phyloP scores from a whole-genome alignment of 2,113 vertebrate genomes.

The Seriola quinqueradiata region DNA sequence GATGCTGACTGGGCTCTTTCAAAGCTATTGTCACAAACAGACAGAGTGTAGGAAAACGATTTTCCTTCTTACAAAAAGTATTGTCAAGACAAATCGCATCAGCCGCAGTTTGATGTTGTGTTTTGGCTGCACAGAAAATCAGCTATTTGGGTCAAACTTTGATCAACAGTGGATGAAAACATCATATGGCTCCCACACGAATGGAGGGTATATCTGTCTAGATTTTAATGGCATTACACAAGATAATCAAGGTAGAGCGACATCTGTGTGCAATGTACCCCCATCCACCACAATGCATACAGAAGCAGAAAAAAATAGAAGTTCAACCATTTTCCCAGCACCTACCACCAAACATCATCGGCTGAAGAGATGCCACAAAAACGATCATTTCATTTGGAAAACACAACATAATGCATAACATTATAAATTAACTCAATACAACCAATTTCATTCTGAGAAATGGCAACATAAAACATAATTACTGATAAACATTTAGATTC shows the following conservation, averaged over 20 bases:
- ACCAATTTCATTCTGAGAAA: conserved; percentile 1
- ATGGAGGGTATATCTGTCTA: not conserved
- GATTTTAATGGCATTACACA: conserved; percentile 8
- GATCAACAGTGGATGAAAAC: conserved; percentile 32
- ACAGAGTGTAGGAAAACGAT: conserved; percentile 14
- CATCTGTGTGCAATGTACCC: not conserved
- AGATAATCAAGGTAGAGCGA: not conserved
- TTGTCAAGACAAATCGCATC: conserved; percentile 11
- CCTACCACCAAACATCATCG: not conserved
- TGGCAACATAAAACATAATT: conserved; percentile 1
- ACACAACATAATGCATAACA: not conserved
- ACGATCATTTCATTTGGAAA: not conserved
- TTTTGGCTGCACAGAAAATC: conserved; percentile 18
- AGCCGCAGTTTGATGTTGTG: conserved; percentile 7
- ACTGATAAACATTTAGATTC: not conserved
- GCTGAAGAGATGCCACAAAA: not conserved
- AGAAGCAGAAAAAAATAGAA: not conserved
- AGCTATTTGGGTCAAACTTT: conserved; percentile 20
- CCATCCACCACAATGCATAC: not conserved
- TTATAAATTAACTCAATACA: conserved; percentile 13
- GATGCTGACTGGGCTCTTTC: conserved; percentile 57
- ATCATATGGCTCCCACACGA: conserved; percentile 3
- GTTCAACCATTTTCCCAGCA: not conserved
- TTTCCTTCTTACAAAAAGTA: conserved; percentile 5
- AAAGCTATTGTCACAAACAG: conserved; percentile 25